Evolutionary conservation across 2,888 invertebrate species (phyloP), one percentile per base, ranked within the genome.

Genomic region (Pristionchus mayeri): DNA sequence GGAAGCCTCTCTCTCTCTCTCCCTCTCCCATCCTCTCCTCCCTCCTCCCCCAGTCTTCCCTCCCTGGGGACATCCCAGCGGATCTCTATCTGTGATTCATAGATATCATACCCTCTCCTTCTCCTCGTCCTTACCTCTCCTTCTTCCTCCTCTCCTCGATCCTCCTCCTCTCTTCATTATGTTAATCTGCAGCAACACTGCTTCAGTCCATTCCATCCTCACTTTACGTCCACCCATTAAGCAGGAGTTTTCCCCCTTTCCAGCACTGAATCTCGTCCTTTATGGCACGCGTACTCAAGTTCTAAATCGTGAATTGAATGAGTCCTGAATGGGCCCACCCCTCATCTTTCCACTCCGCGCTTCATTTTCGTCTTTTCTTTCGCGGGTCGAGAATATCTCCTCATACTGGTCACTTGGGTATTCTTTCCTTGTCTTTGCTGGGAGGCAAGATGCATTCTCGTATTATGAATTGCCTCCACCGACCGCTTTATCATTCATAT

Each of bases 391-490:
- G 71, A 71, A 71, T 63, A 63, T 82, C 40, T 44, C 40, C 34
- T 37, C 37, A 27, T 18, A 52, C 63, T 50, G 63, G 81, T 50
- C 81, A 82, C 81, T 82, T 63, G 81, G 81, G 81, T 82, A 82
- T 82, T 82, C 63, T 50, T 40, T 30, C 50, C 50, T 54, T 71
- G 71, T 71, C 71, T 71, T 71, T 40, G 71, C 40, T n/a, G 24
- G 9, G 44, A 44, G 71, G 24, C 13, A 44, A 21, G 40, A 40
- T 44, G 40, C 71, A 71, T 71, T 52, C 63, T 60, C 81, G 48
- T 50, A 40, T 82, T 82, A 82, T 82, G 81, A 82, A 82, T 82
- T 82, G 81, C 81, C 34, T 44, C 27, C 24, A 3, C 50, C 76
- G 21, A 30, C 50, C 50, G n/a, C n/a, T 78, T 78, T 78, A 78